These are phyloP conservation scores for Corynorhinus townsendii DNA, from an alignment of 2,113 vertebrate genomes.

Conservation along the genomic window DNA sequence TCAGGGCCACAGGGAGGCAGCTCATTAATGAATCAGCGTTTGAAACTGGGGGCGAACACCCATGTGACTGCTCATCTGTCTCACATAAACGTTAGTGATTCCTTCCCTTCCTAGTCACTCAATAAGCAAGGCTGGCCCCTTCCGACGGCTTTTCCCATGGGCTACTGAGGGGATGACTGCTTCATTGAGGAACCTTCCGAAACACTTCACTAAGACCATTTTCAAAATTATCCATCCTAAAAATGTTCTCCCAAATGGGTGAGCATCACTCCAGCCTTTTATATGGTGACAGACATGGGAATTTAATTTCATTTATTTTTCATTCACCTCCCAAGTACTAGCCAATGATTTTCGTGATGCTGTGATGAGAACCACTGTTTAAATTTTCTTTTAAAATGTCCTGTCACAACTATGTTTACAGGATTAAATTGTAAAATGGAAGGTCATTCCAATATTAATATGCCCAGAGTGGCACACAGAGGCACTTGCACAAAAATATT, in stretches of 20 bases:
- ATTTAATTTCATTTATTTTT: background rate
- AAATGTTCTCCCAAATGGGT: background rate
- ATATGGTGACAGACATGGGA: background rate
- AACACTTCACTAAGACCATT: background rate
- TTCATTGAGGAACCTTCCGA: background rate
- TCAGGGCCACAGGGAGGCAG: background rate
- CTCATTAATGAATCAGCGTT: background rate
- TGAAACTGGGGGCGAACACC: background rate
- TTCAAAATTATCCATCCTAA: background rate
- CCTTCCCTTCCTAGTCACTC: background rate
- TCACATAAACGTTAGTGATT: background rate
- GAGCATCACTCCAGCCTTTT: background rate
- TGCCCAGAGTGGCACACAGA: fast-evolving
- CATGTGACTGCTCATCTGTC: background rate
- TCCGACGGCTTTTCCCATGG: background rate
- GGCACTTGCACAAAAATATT: background rate
- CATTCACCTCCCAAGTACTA: background rate
- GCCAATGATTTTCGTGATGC: background rate
- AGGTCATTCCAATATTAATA: background rate
- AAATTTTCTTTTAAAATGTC: no score
- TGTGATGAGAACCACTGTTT: background rate
- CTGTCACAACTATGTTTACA: background rate
- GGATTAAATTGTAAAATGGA: background rate
- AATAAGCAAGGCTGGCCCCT: background rate
- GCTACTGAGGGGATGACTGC: background rate